A percentile compares a stretch with the other conserved stretches of the same genome.
phyloP scores from a whole-genome alignment of 2,113 vertebrate genomes.

The Stigmatopora nigra region DNA sequence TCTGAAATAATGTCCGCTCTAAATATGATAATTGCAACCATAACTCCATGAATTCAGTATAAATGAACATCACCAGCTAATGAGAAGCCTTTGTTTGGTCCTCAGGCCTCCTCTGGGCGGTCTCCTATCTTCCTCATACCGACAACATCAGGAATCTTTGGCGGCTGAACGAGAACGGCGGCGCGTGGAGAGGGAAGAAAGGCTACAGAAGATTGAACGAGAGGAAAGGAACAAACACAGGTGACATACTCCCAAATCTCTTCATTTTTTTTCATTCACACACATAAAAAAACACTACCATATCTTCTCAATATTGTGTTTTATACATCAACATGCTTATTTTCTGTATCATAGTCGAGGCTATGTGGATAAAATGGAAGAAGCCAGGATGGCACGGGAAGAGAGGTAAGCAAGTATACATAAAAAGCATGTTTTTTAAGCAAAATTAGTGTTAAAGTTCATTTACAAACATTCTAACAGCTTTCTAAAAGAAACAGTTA shows the following conservation, averaged over 20 bases:
- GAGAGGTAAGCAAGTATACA: slow-evolving; percentile 76
- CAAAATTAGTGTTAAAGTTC: background rate
- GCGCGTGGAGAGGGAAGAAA: slow-evolving; percentile 87
- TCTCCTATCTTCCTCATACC: slow-evolving; percentile 88
- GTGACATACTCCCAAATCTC: slow-evolving; percentile 54
- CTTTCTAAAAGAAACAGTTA: background rate
- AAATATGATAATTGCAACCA: background rate
- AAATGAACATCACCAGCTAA: background rate
- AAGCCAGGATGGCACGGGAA: slow-evolving; percentile 85
- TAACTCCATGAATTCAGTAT: background rate
- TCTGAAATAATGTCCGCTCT: background rate
- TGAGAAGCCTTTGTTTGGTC: background rate
- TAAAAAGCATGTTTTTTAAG: slow-evolving; percentile 30
- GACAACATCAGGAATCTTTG: slow-evolving; percentile 93
- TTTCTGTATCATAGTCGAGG: slow-evolving; percentile 72
- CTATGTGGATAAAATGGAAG: slow-evolving; percentile 94
- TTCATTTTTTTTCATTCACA: background rate
- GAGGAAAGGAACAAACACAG: slow-evolving; percentile 96
- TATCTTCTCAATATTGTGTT: background rate
- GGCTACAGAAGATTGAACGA: slow-evolving; percentile 87
- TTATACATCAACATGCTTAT: no score
- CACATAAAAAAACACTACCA: background rate
- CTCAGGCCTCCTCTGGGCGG: slow-evolving; percentile 78
- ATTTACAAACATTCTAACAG: background rate
- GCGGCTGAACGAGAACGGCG: slow-evolving; percentile 88